Evolutionary conservation across 2,797 vertebrate species (phyloP), one percentile per base, ranked within the genome.

Genomic region (Centropyge bicolor): DNA sequence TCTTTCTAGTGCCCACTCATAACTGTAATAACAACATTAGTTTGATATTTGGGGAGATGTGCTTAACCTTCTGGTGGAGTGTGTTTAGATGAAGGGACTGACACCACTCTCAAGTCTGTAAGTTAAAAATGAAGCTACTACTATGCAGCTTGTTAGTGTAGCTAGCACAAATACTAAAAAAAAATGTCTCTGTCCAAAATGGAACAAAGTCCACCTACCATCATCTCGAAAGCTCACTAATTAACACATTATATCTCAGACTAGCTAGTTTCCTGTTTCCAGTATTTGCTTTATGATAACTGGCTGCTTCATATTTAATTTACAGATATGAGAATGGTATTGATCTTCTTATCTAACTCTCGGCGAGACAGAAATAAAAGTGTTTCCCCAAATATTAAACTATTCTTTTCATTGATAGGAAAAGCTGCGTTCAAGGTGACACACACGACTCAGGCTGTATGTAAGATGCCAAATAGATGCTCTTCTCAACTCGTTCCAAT

Each of bases 401-500:
- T 14, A 5, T 22, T 49, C 11, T 27, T 54, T 52, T 24, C 54
- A 27, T n/a, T 11, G 7, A 19, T 45, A n/a, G 22, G 48, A 76
- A 70, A 20, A 14, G 40, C 49, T 36, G 36, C 43, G 20, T 62
- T 59, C 43, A 62, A 16, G 5, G 22, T 43, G 27, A 60, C 13
- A 68, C n/a, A n/a, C n/a, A 6, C 31, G 8, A n/a, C 27, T 74
- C 31, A 20, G 22, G 17, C 41, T 55, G n/a, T 36, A 35, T 54
- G 41, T 27, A 24, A 55, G 8, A 60, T 51, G 16, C 17, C 57
- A 57, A 36, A 48, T 19, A 63, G 31, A 48, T 19, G n/a, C 54
- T 52, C 41, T 71, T 27, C 40, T 72, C 36, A 19, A 40, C 49
- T 65, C 20, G 60, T 75, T 59, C 51, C 8, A 20, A 43, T 73